Base-by-base conservation (phyloP, 2,888 invertebrate genomes). In the Mechanitis messenoides region DNA sequence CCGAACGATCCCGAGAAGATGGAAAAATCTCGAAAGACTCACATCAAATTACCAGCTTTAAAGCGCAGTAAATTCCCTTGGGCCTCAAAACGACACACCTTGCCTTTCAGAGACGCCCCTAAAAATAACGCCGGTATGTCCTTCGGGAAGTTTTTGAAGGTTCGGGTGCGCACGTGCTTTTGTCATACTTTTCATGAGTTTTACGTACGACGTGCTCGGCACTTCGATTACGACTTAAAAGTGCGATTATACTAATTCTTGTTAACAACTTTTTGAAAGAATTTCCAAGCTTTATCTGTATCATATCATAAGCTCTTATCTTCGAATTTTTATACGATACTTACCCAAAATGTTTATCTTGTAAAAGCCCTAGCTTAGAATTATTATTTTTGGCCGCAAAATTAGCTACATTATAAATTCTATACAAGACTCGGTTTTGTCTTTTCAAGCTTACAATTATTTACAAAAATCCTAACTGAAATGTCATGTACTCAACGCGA, bases 21-120 rank as follows among this genome's bases (percentile, higher is more conserved):
- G 86, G 85, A 85, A 87, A 87, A 87, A 87, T 88, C 88, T 87
- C 82, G 78, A 83, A 87, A 87, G 84, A 82, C 86, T 87, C 87
- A 79, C 87, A 86, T 87, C 87, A 88, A 88, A 88, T 89, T 89
- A 88, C 88, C 86, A 81, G 85, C 82, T 87, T 87, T 89, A 87
- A 88, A 88, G 84, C 83, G 83, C 80, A 81, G 81, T 79, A 80
- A 83, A 87, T 85, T 85, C 87, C 85, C 85, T 70, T 73, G 83
- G 80, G 78, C 68, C 68, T 68, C 69, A 71, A 76, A 78, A 80
- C 85, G 81, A 86, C 84, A 87, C 85, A 87, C 85, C 88, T 88
- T 85, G 80, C 87, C 87, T 87, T 89, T 87, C 85, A 87, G 80
- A 76, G 78, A 76, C 79, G 80, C 80, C 81, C 85, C 85, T 84